Conservation (phyloP, 1,140 invertebrate species). For the Cherax quadricarinatus region DNA sequence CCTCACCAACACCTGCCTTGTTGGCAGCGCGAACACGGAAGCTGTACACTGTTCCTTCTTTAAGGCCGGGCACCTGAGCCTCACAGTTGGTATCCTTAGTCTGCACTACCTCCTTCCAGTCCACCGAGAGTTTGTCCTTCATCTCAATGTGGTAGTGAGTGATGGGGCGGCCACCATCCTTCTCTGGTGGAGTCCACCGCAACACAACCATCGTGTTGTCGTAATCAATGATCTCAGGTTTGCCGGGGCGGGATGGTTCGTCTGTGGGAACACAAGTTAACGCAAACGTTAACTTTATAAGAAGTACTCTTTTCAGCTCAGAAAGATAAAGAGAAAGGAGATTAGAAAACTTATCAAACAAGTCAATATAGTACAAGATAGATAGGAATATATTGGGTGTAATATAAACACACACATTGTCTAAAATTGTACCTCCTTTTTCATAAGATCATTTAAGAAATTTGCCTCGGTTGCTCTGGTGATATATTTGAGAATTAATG, state of each 20-base stretch:
- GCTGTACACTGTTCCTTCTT: slow-evolving; percentile 95
- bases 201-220: slow-evolving; percentile 93
- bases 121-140: slow-evolving; percentile 90
- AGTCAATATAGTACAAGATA: too few relatives aligned
- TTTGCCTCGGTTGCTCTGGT: too few relatives aligned
- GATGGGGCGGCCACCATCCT: slow-evolving; percentile 96
- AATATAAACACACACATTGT: too few relatives aligned
- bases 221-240: slow-evolving; percentile 95
- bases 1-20: slow-evolving; percentile 90
- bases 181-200: slow-evolving; percentile 92
- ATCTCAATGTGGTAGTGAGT: slow-evolving; percentile 96
- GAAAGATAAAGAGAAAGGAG: too few relatives aligned
- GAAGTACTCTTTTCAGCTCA: too few relatives aligned
- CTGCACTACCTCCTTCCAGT: slow-evolving; percentile 92
- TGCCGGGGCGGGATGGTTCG: slow-evolving; percentile 90
- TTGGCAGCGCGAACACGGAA: slow-evolving; percentile 95
- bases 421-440: too few relatives aligned
- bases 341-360: too few relatives aligned
- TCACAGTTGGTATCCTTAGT: slow-evolving; percentile 87
- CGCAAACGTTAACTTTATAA: too few relatives aligned
- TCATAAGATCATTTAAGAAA: too few relatives aligned
- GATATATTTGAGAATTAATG: too few relatives aligned
- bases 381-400: too few relatives aligned
- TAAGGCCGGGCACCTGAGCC: slow-evolving; percentile 89
- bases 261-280: slow-evolving; percentile 78